A percentile compares a stretch with the other conserved stretches of the same genome.
These are phyloP conservation scores for Gephyroberyx darwinii DNA, from an alignment of 2,797 vertebrate species.

Conservation along the genomic window DNA sequence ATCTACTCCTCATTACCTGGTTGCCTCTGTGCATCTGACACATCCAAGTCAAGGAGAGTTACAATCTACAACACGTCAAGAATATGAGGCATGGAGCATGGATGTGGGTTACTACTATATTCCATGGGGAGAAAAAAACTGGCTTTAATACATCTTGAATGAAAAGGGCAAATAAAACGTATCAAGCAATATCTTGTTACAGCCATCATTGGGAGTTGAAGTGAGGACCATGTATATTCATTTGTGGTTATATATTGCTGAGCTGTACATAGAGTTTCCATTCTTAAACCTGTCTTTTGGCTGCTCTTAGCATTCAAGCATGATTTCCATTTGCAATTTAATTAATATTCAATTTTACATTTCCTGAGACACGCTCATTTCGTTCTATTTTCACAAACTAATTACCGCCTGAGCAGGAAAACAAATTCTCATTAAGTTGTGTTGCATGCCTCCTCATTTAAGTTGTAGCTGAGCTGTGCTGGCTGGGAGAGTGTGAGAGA, in stretches of 20 bases:
- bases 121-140: slow-evolving; percentile 10
- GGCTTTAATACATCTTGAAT: slow-evolving; percentile 41
- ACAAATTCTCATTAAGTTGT: slow-evolving; percentile 72
- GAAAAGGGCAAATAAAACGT: slow-evolving; percentile 22
- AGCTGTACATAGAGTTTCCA: slow-evolving; percentile 12
- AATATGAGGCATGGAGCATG: slow-evolving; percentile 16
- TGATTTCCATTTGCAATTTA: slow-evolving; percentile 71
- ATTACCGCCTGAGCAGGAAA: slow-evolving; percentile 68
- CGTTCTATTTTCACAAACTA: slow-evolving; percentile 76
- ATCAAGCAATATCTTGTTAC: slow-evolving; percentile 1
- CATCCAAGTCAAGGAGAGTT: slow-evolving; percentile 37
- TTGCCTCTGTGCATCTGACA: slow-evolving; percentile 44
- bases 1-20: slow-evolving; percentile 62
- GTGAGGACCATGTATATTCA: too few species aligned
- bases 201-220: too few species aligned
- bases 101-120: slow-evolving; percentile 1
- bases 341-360: slow-evolving; percentile 77
- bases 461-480: slow-evolving; percentile 51
- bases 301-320: slow-evolving; percentile 48
- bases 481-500: slow-evolving; percentile 20
- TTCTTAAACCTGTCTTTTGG: slow-evolving; percentile 43
- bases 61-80: slow-evolving; percentile 24
- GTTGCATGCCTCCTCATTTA: slow-evolving; percentile 61
- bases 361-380: slow-evolving; percentile 64
- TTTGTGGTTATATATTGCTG: too few species aligned